Evolutionary conservation across 2,113 vertebrate genomes (phyloP), one percentile per base, ranked within the genome.

Genomic region (Neomonachus schauinslandi): DNA sequence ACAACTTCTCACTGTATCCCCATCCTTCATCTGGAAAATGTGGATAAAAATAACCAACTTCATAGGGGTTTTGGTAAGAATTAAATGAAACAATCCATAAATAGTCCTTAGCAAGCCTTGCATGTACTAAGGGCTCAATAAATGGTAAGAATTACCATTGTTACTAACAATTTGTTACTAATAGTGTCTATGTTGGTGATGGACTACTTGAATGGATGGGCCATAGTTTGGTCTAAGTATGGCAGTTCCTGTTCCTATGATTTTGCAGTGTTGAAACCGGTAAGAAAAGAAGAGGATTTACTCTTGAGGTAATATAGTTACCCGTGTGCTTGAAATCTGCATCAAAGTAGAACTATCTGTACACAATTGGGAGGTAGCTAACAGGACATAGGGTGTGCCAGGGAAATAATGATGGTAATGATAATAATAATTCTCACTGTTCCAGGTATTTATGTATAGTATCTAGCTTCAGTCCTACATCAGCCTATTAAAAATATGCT

Each of bases 241-340:
- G 46, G 49, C 4, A 33, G 14, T 59, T 93, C 11, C 71, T 69
- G 36, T 53, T 57, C 28, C 21, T 71, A 53, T 31, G 69, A 84
- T 84, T 84, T 95, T 67, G 28, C 33, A 74, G 77, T 61, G 88
- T 88, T 76, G 82, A 88, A 89, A 91, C 9, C 22, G 7, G 74
- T 55, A 69, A 76, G 80, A 65, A 79, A 90, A 93, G 21, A 71
- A 83, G 46, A 69, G 61, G 16, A 49, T 33, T 94, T 97, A 53
- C 33, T 19, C 28, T n/a, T 2, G 22, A 72, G 51, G 0, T n/a
- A 36, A 88, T 63, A 46, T 77, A 51, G 18, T 51, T 72, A 67
- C 22, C 8, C 39, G n/a, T 51, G 42, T 51, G 55, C 2, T 79
- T 39, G 59, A 87, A 80, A 86, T 53, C 16, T 51, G 53, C 39